These are phyloP conservation scores for Mastomys natalensis DNA, from an alignment of 2,113 vertebrate species.

Conservation along the genomic window DNA sequence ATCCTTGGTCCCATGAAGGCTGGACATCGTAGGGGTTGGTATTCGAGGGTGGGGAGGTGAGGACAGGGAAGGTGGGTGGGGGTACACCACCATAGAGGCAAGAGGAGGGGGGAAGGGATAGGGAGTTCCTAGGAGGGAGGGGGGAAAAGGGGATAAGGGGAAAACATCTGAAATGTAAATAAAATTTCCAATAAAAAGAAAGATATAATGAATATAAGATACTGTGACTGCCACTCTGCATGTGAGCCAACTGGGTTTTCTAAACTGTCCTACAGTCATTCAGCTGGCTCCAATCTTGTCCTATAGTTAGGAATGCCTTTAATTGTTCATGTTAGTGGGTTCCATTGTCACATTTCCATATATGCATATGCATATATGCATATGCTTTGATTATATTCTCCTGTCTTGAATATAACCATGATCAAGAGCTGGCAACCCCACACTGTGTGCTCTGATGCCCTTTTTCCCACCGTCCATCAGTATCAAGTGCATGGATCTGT, in stretches of 20 bases:
- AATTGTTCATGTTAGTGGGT: neutral
- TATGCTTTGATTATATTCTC: neutral
- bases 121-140: too few relatives aligned
- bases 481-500: neutral
- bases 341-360: neutral
- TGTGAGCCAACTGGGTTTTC: slow-evolving; percentile 13
- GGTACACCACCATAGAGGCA: too few relatives aligned
- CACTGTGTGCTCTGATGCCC: neutral
- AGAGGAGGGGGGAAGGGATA: too few relatives aligned
- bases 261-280: neutral
- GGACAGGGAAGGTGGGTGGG: too few relatives aligned
- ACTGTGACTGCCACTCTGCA: neutral
- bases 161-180: too few relatives aligned
- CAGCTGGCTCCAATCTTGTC: neutral
- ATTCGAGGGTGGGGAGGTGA: too few relatives aligned
- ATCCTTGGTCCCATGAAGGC: too few relatives aligned
- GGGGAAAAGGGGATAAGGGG: too few relatives aligned
- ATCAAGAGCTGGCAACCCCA: neutral
- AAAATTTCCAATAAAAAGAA: too few relatives aligned
- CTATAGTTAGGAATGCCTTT: neutral
- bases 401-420: neutral
- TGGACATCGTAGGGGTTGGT: too few relatives aligned
- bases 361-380: too few relatives aligned
- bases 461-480: neutral
- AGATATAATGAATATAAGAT: neutral